Percentiles rank a stretch among this genome's conserved stretches.
Evolutionary conservation across 92 coral and sea anemone genomes (phyloP).

Genomic region (Actinernus sp.): DNA sequence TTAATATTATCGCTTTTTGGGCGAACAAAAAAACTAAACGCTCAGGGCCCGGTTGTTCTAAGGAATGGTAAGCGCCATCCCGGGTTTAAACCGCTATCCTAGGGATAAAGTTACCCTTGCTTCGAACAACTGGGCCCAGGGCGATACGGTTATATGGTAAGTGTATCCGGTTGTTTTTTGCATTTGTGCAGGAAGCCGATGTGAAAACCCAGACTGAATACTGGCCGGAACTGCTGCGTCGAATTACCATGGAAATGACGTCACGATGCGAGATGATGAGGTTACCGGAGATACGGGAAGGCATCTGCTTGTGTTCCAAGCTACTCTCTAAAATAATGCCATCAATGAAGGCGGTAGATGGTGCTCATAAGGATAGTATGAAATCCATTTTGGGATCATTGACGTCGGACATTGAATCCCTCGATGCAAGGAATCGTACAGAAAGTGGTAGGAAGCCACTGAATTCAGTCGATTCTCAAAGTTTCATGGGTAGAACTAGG

Average conservation of each 20-base stretch:
- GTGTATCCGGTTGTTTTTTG: background rate
- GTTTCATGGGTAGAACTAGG: no score
- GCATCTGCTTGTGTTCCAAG: conserved; percentile 87
- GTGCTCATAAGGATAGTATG: conserved; percentile 8
- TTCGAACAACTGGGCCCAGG: no score
- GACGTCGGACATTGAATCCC: background rate
- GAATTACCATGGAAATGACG: conserved; percentile 87
- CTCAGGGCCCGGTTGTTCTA: no score
- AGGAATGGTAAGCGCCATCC: no score
- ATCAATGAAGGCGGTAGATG: conserved; percentile 69
- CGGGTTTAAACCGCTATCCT: no score
- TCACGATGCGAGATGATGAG: conserved; percentile 80
- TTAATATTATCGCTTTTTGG: no score
- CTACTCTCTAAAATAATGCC: conserved; percentile 98
- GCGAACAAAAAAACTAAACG: no score
- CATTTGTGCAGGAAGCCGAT: conserved; percentile 80
- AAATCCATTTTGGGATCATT: background rate
- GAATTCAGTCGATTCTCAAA: no score
- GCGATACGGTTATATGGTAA: no score
- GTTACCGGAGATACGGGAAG: conserved; percentile 84
- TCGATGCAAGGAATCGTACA: background rate
- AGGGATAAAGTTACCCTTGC: no score
- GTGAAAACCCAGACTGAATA: conserved; percentile 93
- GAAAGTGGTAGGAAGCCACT: no score
- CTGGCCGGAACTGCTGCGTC: conserved; percentile 93